Percentiles rank a stretch among this genome's conserved stretches.
phyloP scores from a whole-genome alignment of 2,797 vertebrate species.

The Galagoides demidoff region DNA sequence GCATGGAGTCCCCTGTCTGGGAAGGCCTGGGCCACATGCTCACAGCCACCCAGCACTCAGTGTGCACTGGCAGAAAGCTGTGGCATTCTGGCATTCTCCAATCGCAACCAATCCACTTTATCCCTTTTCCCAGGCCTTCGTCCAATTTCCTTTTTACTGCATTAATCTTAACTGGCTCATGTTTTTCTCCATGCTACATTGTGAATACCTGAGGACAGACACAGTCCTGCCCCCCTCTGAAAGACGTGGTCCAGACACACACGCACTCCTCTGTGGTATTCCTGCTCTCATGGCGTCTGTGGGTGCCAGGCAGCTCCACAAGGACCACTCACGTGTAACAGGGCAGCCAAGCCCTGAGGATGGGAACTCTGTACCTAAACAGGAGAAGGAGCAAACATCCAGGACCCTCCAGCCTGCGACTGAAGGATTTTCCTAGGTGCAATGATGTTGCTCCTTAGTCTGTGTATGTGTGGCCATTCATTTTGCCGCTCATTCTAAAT shows the following conservation, averaged over 20 bases:
- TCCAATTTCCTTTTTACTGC: neutral
- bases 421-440: neutral
- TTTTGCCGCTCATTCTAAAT: neutral
- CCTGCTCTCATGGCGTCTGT: neutral
- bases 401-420: neutral
- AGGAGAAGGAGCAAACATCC: neutral
- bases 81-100: accelerated
- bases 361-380: neutral
- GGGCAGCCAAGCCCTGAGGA: neutral
- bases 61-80: accelerated
- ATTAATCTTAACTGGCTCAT: neutral
- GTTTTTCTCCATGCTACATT: neutral
- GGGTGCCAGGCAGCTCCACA: neutral
- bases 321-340: neutral
- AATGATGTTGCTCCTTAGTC: too few species aligned
- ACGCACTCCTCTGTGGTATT: neutral
- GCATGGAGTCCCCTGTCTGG: neutral
- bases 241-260: neutral
- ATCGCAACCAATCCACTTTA: neutral
- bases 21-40: neutral
- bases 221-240: neutral
- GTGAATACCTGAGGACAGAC: neutral
- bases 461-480: neutral
- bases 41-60: accelerated
- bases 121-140: neutral